These are phyloP conservation scores for Pollicipes pollicipes DNA, from an alignment of 1,140 invertebrate species.

Conservation along the genomic window DNA sequence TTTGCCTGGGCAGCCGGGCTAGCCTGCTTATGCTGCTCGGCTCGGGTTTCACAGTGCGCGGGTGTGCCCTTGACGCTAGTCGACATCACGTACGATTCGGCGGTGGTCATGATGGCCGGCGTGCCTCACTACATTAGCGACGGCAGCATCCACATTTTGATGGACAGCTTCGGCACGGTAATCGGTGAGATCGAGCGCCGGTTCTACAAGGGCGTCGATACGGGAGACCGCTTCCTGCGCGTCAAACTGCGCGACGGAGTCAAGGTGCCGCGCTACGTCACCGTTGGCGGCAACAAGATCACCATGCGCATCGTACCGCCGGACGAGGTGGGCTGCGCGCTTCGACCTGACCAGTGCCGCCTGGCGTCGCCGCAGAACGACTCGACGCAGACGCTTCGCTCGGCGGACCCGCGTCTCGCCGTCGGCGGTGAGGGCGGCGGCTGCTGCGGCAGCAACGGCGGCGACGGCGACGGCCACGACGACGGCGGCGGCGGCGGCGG, in stretches of 20 bases:
- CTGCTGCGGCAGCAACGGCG: constrained; percentile 1
- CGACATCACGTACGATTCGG: constrained; percentile 23
- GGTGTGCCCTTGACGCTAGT: constrained; percentile 21
- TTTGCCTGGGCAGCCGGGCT: constrained; percentile 23
- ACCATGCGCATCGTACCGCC: constrained; percentile 18
- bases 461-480: neutral
- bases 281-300: constrained; percentile 23
- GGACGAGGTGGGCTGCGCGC: constrained; percentile 15
- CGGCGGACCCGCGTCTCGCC: constrained; percentile 9
- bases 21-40: constrained; percentile 21
- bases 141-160: constrained; percentile 21
- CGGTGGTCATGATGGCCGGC: constrained; percentile 23
- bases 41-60: constrained; percentile 22
- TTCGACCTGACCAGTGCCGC: constrained; percentile 12
- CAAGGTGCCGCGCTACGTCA: constrained; percentile 22
- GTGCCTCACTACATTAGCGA: constrained; percentile 26
- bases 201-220: constrained; percentile 28
- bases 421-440: constrained; percentile 4
- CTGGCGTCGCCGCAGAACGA: neutral
- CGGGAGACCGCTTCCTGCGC: constrained; percentile 27
- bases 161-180: constrained; percentile 26
- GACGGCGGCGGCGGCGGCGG: neutral
- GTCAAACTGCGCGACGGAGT: constrained; percentile 21
- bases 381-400: neutral
- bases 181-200: constrained; percentile 27